phyloP scores from a whole-genome alignment of 53 echinoderm and acorn worm species.

The Henricia sp. region DNA sequence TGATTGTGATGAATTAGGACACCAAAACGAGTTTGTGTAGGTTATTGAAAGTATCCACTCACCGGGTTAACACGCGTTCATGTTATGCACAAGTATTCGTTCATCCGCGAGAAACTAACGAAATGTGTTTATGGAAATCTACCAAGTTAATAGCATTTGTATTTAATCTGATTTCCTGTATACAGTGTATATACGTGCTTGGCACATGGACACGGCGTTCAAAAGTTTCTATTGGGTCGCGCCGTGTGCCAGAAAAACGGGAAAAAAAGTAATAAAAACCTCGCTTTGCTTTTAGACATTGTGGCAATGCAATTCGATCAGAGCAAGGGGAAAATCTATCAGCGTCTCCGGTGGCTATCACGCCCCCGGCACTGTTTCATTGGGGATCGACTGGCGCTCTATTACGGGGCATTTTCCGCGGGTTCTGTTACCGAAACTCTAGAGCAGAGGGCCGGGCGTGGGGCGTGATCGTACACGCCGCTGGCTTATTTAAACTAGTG shows the following conservation, averaged over 20 bases:
- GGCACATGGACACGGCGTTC: not conserved
- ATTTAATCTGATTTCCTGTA: too few species aligned
- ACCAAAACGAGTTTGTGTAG: too few species aligned
- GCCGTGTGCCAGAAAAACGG: too few species aligned
- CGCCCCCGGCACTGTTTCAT: slow-evolving; percentile 24
- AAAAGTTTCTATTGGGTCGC: not conserved
- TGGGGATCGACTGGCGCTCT: slow-evolving; percentile 42
- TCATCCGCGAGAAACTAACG: too few species aligned
- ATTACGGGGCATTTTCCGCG: slow-evolving; percentile 35
- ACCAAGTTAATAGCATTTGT: too few species aligned
- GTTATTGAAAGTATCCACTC: too few species aligned
- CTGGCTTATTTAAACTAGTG: slow-evolving; percentile 48
- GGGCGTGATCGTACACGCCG: slow-evolving; percentile 59
- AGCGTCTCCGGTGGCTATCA: slow-evolving; percentile 58
- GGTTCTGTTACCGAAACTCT: slow-evolving; percentile 55
- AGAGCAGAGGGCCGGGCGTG: slow-evolving; percentile 25
- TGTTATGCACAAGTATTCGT: too few species aligned
- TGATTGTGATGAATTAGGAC: too few species aligned
- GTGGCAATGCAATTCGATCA: slow-evolving; percentile 51
- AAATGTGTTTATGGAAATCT: too few species aligned
- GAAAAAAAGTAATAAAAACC: slow-evolving; percentile 12
- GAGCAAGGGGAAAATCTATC: slow-evolving; percentile 46
- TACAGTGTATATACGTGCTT: not conserved
- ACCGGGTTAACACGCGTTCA: too few species aligned
- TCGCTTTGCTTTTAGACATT: slow-evolving; percentile 31